Evolutionary conservation across 2,113 vertebrate species (phyloP).

Genomic region (Xiphophorus maculatus): DNA sequence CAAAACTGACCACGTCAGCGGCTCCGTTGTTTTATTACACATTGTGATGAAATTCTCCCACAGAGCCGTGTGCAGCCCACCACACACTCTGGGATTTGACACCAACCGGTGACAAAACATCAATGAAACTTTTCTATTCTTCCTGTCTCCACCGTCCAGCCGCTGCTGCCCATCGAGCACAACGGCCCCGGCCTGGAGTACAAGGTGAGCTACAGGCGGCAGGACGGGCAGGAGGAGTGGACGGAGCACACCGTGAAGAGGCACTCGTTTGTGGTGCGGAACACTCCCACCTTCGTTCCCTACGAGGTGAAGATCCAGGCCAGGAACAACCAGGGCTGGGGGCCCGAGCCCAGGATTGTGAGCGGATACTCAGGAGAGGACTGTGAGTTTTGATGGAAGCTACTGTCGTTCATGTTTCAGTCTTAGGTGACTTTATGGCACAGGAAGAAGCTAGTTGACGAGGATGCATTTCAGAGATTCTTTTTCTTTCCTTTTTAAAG

Average conservation of each 20-base stretch:
- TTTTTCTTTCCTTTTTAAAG: not conserved
- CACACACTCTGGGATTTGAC: constrained; percentile 36
- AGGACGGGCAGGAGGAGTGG: constrained; percentile 83
- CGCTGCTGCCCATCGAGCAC: constrained; percentile 85
- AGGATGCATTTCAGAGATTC: not conserved
- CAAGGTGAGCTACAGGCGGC: constrained; percentile 88
- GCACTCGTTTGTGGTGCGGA: constrained; percentile 85
- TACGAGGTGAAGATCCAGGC: constrained; percentile 94
- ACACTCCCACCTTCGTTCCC: constrained; percentile 90
- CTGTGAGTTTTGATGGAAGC: constrained; percentile 78
- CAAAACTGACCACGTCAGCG: constrained; percentile 45
- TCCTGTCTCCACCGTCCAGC: constrained; percentile 72
- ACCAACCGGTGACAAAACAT: not conserved
- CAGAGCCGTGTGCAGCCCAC: constrained; percentile 40
- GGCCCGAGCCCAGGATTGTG: constrained; percentile 85
- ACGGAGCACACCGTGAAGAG: constrained; percentile 87
- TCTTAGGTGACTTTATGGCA: not conserved
- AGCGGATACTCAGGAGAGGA: constrained; percentile 92
- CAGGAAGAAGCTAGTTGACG: not conserved
- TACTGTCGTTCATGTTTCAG: not conserved
- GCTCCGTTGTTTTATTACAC: constrained; percentile 64
- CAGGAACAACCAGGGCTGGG: constrained; percentile 86
- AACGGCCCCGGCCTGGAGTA: constrained; percentile 94
- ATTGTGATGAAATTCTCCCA: constrained; percentile 29
- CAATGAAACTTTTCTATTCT: constrained; percentile 26